Base-by-base conservation (phyloP, 2,113 vertebrate genomes). In the Caloenas nicobarica region DNA sequence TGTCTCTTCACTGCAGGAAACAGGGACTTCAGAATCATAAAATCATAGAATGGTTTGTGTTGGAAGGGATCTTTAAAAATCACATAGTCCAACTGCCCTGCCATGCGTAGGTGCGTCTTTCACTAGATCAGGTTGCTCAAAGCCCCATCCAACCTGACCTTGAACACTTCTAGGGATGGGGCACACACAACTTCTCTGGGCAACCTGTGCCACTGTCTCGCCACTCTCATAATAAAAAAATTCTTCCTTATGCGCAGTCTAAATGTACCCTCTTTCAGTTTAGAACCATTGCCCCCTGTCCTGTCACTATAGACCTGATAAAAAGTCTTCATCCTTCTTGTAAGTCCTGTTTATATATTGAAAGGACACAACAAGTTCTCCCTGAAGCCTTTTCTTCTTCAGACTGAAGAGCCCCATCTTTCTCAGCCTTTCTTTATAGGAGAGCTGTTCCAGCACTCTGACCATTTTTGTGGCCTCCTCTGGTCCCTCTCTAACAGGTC, bases 1-100 rank as follows among this genome's bases (percentile, higher is more conserved):
- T 79, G 22, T 6, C 24, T 64, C 33, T 72, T 81, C 69, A 24
- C 31, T 56, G 60, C 17, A 56, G 10, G 33, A 44, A 72, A 46
- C 3, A 29, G 9, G 8, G 14, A 28, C 26, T 18, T 84, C 44
- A 72, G 50, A 64, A 53, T 33, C 54, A 58, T 5, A 72, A 42
- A 64, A 53, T 26, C 54, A 58, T 5, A 28, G 51, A 36, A 40
- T n/a, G 2, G 13, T 13, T 61, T 66, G 28, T 6, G 13, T 46
- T 70, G 26, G 4, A 74, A 54, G 6, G 7, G 15, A 33, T 6
- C 3, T 31, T 65, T 40, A 62, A 76, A 51, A 22, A 40, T 17
- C 4, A 29, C 2, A 16, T 10, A 3, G 0, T 56, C 57, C 34
- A 51, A 2, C 0, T 0, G 4, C 11, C 3, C 13, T 69, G 42